Evolutionary conservation across 2,888 invertebrate species (phyloP), one percentile per base, ranked within the genome.

Genomic region (Dryobotodes eremita): DNA sequence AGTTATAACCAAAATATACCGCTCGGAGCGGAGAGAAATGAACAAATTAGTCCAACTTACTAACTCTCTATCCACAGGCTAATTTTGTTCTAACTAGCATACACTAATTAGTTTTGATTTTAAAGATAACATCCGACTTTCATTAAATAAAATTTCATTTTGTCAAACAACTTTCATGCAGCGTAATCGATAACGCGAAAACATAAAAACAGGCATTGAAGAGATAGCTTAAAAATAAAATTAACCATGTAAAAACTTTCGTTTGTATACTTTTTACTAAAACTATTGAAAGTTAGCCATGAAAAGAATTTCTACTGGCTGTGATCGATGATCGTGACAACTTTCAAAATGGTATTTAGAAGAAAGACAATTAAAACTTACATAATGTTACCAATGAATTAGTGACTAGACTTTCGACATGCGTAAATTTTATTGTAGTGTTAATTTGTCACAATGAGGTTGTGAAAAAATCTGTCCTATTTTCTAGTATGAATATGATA

Each of bases 291-390:
- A 90, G 91, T 92, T 87, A 88, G 86, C 75, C 77, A 89, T 88
- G 86, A 87, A 89, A 88, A 87, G 86, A 91, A 88, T 91, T 90
- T 91, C 91, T 92, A 90, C 85, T 89, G 79, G 64, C 81, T 89
- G 90, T 91, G 91, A 92, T 90, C 86, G 90, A 91, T 91, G 91
- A 89, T 92, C 91, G 92, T 92, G 91, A 92, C 91, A 91, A 91
- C 92, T 92, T 92, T 92, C 92, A 88, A 91, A 92, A 89, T 85
- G 83, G 82, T 89, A 88, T 90, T 87, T 89, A 87, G 88, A 90
- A 85, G 89, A 90, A 81, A 88, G 86, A 89, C 83, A 86, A 89
- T 88, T 87, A 82, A 82, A 73, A 77, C 76, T 88, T 87, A 82
- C 70, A 78, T 86, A 88, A 89, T 66, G 50, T 79, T 61, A 71